Base-by-base conservation (phyloP, 2,888 invertebrate genomes). In the Drosophila kambysellisi region DNA sequence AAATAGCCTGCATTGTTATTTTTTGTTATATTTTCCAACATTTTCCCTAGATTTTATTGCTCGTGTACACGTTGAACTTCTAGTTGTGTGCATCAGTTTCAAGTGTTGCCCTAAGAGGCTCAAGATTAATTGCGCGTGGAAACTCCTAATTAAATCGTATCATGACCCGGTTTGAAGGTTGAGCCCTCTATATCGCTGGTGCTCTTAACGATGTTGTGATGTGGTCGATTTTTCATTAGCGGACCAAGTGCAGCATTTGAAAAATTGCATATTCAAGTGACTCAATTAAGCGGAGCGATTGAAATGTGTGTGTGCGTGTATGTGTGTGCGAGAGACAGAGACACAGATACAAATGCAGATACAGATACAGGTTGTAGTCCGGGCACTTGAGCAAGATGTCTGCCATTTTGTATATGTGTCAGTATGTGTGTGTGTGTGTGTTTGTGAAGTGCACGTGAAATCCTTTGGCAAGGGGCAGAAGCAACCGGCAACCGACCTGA, bases 91-190 rank as follows among this genome's bases (percentile, higher is more conserved):
- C 59, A 41, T 50, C 46, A 17, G 8, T 33, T 29, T 75, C 66
- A 79, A 81, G 77, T 79, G 83, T 43, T 57, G 51, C 48, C 60
- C 56, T 70, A 73, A 81, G 70, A 60, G 77, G 72, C 65, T 35
- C 78, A 91, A 91, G 92, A 91, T 91, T 92, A 90, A 92, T 92
- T 92, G 87, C 86, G 77, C 90, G 83, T 83, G 86, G 91, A 91
- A 91, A 91, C 87, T 84, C 83, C 83, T 92, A 92, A 91, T 92
- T 91, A 91, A 91, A 91, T 91, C 82, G 88, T 92, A 91, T 88
- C 79, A 88, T 70, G 83, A 63, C 39, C 53, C 63, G 46, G 51
- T 30, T 25, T n/a, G 50, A 37, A 51, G 17, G 60, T 37, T 58
- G 50, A 54, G 20, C 15, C 9, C 53, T 12, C 15, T 29, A 11